These are phyloP conservation scores for Resseliella maxima DNA, from an alignment of 2,888 invertebrate species.

Conservation along the genomic window DNA sequence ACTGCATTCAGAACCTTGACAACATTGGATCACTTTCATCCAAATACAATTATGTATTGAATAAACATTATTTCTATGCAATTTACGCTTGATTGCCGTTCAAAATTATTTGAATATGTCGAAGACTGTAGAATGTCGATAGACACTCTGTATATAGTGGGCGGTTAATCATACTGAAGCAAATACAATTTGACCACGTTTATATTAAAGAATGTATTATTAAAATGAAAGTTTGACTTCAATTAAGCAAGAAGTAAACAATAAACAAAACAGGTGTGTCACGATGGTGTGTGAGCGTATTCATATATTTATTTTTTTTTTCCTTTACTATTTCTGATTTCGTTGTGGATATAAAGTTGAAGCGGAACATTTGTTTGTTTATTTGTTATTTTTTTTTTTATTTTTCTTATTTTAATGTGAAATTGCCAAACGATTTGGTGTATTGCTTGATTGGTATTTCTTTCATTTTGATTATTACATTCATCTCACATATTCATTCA, in stretches of 20 bases:
- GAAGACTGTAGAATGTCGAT: background rate
- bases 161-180: constrained; percentile 24
- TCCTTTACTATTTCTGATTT: background rate
- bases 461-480: constrained; percentile 42
- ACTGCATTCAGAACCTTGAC: background rate
- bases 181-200: background rate
- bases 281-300: background rate
- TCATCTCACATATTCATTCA: background rate
- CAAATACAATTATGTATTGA: background rate
- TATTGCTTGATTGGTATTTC: constrained; percentile 25
- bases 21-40: constrained; percentile 16
- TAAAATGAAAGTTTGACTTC: constrained; percentile 35
- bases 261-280: constrained; percentile 34
- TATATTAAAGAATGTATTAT: constrained; percentile 41
- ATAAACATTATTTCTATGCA: background rate
- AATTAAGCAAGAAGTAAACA: constrained; percentile 36
- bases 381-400: background rate
- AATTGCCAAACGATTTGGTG: constrained; percentile 25
- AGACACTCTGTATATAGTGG: background rate
- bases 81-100: background rate
- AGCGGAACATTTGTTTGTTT: background rate
- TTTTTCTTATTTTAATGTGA: background rate
- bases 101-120: background rate
- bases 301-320: no score
- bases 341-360: background rate